Conservation (phyloP, 1,140 invertebrate genomes). For the Saccostrea cuccullata region DNA sequence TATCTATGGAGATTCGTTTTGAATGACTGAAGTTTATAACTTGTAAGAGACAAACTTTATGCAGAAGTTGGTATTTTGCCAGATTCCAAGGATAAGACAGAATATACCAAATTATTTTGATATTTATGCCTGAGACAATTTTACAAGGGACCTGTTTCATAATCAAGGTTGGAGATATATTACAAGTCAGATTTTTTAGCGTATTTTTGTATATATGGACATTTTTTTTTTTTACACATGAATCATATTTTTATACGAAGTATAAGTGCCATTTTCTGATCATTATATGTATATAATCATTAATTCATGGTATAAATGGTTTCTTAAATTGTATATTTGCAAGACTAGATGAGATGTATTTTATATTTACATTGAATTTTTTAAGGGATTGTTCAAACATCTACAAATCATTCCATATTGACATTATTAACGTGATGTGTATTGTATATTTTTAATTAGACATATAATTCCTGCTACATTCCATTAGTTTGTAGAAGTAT, state of each 20-base stretch:
- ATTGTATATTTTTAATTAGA: constrained; percentile 3
- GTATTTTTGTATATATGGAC: constrained; percentile 11
- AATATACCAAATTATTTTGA: not conserved
- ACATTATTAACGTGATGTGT: not conserved
- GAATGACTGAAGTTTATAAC: too few relatives aligned
- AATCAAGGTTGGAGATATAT: not conserved
- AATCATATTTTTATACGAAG: constrained; percentile 18
- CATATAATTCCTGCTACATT: not conserved
- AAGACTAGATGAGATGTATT: not conserved
- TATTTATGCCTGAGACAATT: not conserved
- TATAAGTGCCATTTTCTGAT: constrained; percentile 1
- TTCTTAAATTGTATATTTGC: not conserved
- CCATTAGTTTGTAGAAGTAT: not conserved
- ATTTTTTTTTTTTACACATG: not conserved
- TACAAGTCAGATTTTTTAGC: not conserved
- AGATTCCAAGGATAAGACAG: not conserved
- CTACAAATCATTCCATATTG: constrained; percentile 19
- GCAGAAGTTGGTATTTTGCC: too few relatives aligned
- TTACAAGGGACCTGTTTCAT: constrained; percentile 2
- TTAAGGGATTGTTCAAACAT: not conserved
- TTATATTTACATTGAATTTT: not conserved
- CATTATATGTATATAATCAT: constrained; percentile 5
- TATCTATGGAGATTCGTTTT: not conserved
- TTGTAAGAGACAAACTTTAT: too few relatives aligned
- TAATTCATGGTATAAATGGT: not conserved